These are phyloP conservation scores for Pseudochromis fuscus DNA, from an alignment of 2,797 vertebrate genomes.

Conservation along the genomic window DNA sequence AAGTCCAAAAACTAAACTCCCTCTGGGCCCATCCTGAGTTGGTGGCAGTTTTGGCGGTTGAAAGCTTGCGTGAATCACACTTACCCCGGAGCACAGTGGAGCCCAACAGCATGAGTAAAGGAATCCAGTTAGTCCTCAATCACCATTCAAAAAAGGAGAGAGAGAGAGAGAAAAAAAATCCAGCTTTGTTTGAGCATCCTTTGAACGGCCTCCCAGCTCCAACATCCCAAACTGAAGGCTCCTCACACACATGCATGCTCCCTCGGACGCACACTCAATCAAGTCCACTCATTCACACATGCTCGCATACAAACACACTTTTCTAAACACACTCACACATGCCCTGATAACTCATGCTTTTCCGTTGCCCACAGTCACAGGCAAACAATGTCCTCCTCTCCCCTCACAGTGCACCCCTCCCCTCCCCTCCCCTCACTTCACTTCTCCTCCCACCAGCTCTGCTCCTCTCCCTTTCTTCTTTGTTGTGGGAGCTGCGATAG, in stretches of 20 bases:
- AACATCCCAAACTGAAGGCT: constrained; percentile 73
- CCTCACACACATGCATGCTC: constrained; percentile 60
- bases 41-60: constrained; percentile 82
- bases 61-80: constrained; percentile 74
- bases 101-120: constrained; percentile 78
- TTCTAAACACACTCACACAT: constrained; percentile 81
- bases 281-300: constrained; percentile 76
- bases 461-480: constrained; percentile 84
- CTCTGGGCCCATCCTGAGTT: constrained; percentile 57
- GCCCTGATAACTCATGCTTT: constrained; percentile 86
- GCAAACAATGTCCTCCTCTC: constrained; percentile 88
- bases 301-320: constrained; percentile 79
- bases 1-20: constrained; percentile 72
- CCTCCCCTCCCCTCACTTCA: constrained; percentile 75
- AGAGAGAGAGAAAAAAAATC: constrained; percentile 70
- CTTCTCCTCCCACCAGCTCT: constrained; percentile 84
- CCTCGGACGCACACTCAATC: constrained; percentile 60
- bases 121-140: constrained; percentile 82
- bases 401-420: constrained; percentile 76
- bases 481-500: constrained; percentile 84
- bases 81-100: constrained; percentile 80
- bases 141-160: constrained; percentile 80
- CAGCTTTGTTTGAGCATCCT: constrained; percentile 86
- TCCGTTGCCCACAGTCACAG: constrained; percentile 87
- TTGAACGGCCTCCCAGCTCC: constrained; percentile 77